Evolutionary conservation across 2,113 vertebrate genomes (phyloP).

Genomic region (Festucalex cinctus): DNA sequence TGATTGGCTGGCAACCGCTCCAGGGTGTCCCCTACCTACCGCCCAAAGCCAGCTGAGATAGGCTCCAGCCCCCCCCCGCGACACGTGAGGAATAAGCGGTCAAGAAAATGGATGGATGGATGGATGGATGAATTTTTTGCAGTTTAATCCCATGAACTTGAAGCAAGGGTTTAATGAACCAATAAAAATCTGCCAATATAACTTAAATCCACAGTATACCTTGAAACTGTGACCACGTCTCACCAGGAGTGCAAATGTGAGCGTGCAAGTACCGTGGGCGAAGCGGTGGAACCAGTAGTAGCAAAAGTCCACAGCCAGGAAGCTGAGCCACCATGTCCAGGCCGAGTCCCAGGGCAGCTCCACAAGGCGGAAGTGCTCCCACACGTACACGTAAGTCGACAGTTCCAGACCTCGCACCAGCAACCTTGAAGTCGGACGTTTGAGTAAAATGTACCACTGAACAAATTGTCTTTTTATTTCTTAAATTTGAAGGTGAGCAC

Average conservation of each 20-base stretch:
- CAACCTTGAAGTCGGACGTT: conserved; percentile 65
- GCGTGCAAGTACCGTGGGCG: conserved; percentile 77
- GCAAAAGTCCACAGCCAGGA: conserved; percentile 84
- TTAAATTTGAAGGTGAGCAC: conserved; percentile 32
- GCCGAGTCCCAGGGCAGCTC: conserved; percentile 85
- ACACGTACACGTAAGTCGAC: conserved; percentile 81
- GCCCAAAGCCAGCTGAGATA: too few species aligned
- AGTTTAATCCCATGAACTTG: too few species aligned
- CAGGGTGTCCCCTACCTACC: too few species aligned
- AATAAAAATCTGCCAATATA: too few species aligned
- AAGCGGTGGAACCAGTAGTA: conserved; percentile 91
- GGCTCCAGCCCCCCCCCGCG: too few species aligned
- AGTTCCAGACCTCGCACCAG: conserved; percentile 81
- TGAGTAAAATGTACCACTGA: not conserved
- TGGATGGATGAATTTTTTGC: too few species aligned
- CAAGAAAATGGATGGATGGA: too few species aligned
- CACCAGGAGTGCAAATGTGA: not conserved
- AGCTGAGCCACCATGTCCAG: conserved; percentile 88
- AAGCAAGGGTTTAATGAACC: too few species aligned
- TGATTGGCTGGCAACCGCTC: too few species aligned
- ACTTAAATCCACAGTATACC: too few species aligned
- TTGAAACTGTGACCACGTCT: too few species aligned
- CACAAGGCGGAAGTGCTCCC: conserved; percentile 80
- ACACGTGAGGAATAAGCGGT: too few species aligned
- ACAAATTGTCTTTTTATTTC: not conserved